Percentiles rank a stretch among this genome's conserved stretches.
Evolutionary conservation across 2,797 vertebrate genomes (phyloP).

Genomic region (Alauda arvensis): DNA sequence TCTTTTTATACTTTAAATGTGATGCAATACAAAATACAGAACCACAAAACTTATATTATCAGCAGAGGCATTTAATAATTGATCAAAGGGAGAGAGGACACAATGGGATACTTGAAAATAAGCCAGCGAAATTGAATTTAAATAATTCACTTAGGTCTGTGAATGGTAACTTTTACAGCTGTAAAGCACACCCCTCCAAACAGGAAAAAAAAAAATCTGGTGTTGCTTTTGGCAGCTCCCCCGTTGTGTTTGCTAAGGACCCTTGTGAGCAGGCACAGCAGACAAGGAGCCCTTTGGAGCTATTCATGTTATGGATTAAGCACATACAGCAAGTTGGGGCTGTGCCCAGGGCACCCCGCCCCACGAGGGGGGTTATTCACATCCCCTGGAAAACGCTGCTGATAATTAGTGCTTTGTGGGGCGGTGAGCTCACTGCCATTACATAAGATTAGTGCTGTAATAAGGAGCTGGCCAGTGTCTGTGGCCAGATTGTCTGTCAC

Average conservation of each 20-base stretch:
- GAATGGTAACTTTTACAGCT: slow-evolving; percentile 53
- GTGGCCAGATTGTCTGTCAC: slow-evolving; percentile 59
- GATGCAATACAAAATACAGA: not conserved
- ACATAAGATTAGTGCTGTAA: slow-evolving; percentile 70
- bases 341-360: slow-evolving; percentile 43
- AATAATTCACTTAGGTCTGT: slow-evolving; percentile 39
- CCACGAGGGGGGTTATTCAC: slow-evolving; percentile 58
- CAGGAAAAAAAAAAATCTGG: not conserved
- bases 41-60: not conserved
- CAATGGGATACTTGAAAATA: not conserved
- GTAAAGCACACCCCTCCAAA: slow-evolving; percentile 35
- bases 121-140: slow-evolving; percentile 16
- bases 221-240: slow-evolving; percentile 62
- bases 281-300: slow-evolving; percentile 41
- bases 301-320: slow-evolving; percentile 52
- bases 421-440: slow-evolving; percentile 73
- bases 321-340: slow-evolving; percentile 32
- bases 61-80: not conserved
- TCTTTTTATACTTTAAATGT: not conserved
- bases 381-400: slow-evolving; percentile 68
- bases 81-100: not conserved
- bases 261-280: slow-evolving; percentile 43
- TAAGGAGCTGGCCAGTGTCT: slow-evolving; percentile 62
- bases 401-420: slow-evolving; percentile 74
- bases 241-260: slow-evolving; percentile 40